Percentiles rank a stretch among this genome's conserved stretches.
Conservation (phyloP, 1,140 invertebrate species). For the Drosophila nigromelanica region DNA sequence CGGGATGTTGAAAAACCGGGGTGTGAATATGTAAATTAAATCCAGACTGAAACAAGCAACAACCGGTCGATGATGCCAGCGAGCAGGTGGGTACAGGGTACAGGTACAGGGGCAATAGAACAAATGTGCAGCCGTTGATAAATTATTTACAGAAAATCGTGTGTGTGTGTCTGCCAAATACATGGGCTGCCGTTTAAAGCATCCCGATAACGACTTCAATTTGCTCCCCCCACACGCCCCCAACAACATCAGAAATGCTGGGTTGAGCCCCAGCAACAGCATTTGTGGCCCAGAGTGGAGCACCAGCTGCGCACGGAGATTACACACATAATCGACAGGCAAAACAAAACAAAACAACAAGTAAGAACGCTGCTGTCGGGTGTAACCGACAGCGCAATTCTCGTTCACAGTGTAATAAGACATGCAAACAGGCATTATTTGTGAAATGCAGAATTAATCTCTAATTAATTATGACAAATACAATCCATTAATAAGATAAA, state of each 20-base stretch:
- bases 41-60: slow-evolving; percentile 39
- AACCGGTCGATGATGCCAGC: slow-evolving; percentile 22
- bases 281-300: neutral
- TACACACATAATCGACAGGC: slow-evolving; percentile 9
- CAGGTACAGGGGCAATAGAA: slow-evolving; percentile 11
- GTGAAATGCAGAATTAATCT: no score
- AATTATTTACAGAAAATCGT: slow-evolving; percentile 72
- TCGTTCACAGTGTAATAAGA: no score
- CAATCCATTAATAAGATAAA: no score
- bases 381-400: neutral
- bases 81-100: slow-evolving; percentile 41
- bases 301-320: slow-evolving; percentile 17
- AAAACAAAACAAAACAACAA: neutral
- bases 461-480: no score
- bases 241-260: slow-evolving; percentile 4
- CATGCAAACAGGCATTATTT: no score
- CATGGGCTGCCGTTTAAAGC: slow-evolving; percentile 10
- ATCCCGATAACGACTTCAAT: slow-evolving; percentile 22
- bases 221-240: neutral
- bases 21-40: slow-evolving; percentile 76
- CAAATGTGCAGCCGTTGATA: slow-evolving; percentile 61
- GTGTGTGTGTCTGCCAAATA: slow-evolving; percentile 4
- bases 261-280: slow-evolving; percentile 1
- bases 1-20: slow-evolving; percentile 19
- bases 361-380: no score